Evolutionary conservation across 2,797 vertebrate genomes (phyloP), one percentile per base, ranked within the genome.

Genomic region (Gallirallus australis): DNA sequence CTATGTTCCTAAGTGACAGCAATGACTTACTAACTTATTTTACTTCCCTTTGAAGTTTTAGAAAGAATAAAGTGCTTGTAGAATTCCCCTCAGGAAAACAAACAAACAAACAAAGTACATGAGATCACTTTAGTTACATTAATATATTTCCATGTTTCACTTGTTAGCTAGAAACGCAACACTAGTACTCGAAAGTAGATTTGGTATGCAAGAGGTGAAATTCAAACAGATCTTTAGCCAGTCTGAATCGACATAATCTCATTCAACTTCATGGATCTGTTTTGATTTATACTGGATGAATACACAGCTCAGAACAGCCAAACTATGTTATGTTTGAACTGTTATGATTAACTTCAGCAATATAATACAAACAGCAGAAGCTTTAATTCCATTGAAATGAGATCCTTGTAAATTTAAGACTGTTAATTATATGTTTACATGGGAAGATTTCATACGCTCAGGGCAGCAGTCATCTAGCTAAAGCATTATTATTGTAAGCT

Each of bases 401-500:
- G 31, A 68, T 40, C 94, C 78, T 96, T 95, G 66, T 77, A 93
- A 93, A 95, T 83, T 93, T 92, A 96, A 75, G 76, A 71, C 20
- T 79, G 18, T 56, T 97, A 96, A 97, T 97, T 96, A 89, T 53
- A 80, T 95, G 33, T 96, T 97, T 97, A 96, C 76, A 64, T 66
- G 60, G 63, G 73, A 93, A 61, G 24, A 90, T 87, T 97, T 87
- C 48, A 48, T 63, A 16, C 59, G 53, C 77, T 93, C 13, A 12
- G 33, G 82, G 72, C 65, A 96, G 56, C 31, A 90, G 61, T 60
- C 54, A 78, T 68, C 27, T 86, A 86, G 45, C 35, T 89, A 83
- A 92, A 90, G 13, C 42, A 82, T 86, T 95, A 50, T 82, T 94
- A 83, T 77, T 80, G 7, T 78, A 93, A 95, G 28, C 11, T 82